Evolutionary conservation across 2,888 invertebrate genomes (phyloP), one percentile per base, ranked within the genome.

Genomic region (Trypoxylon attenuatum): DNA sequence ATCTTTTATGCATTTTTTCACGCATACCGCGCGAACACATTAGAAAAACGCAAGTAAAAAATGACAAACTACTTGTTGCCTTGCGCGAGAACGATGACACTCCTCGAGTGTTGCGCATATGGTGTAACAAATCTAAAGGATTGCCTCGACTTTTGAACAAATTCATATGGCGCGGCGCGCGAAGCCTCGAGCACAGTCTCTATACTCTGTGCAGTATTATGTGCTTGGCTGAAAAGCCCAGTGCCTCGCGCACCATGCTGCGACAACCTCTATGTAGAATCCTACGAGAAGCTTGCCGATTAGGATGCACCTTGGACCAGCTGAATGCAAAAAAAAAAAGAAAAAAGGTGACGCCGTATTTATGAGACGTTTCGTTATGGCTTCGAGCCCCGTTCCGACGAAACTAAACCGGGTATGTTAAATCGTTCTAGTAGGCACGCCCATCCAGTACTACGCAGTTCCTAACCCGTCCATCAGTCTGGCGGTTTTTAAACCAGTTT

Each of bases 401-500:
- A 22, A 43, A 62, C 25, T 46, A 21, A 15, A 46, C 13, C 38
- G 45, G 4, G 6, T 46, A 15, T 10, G 18, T 6, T 50, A 53
- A 23, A 45, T 64, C 45, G 23, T 8, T 19, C 8, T 27, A 15
- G 19, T 29, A 22, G 39, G 10, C 45, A 23, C 39, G 51, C 10
- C 18, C 21, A 42, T 52, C 21, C 1, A 23, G 8, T 39, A 43
- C 39, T 58, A 8, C 43, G 42, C 23, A 46, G 38, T 51, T 22
- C 2, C 38, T 51, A 21, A 65, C 19, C 38, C 23, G 23, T n/a
- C 13, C 29, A 5, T 6, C 16, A 18, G 19, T 16, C 8, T 4
- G 23, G 42, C 46, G 16, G 33, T 38, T 49, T 47, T 38, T 16
- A 25, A 55, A 67, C 55, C 65, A 54, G 58, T 65, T 65, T 16